phyloP scores from a whole-genome alignment of 2,113 vertebrate genomes.

The Tetraodon nigroviridis region DNA sequence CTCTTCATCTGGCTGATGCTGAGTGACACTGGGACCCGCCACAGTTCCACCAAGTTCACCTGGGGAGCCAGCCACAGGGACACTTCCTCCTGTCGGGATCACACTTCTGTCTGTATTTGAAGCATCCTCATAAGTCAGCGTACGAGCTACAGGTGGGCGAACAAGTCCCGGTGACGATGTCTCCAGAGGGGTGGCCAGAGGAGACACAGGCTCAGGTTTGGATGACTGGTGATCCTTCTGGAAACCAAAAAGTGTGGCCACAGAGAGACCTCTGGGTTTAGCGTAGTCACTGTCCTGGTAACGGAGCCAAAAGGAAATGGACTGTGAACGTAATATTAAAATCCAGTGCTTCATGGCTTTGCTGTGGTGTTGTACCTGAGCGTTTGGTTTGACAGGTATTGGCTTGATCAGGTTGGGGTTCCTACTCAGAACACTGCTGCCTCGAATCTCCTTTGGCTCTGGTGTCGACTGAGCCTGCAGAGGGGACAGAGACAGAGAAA shows the following conservation, averaged over 20 bases:
- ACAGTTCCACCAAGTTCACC: conserved; percentile 12
- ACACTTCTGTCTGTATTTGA: conserved; percentile 15
- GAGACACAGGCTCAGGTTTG: conserved; percentile 47
- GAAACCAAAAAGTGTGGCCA: conserved; percentile 83
- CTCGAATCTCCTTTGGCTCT: conserved; percentile 92
- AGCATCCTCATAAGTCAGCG: conserved; percentile 81
- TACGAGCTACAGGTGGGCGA: conserved; percentile 77
- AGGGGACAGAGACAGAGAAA: neutral
- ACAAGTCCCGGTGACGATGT: conserved; percentile 1
- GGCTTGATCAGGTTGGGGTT: conserved; percentile 95
- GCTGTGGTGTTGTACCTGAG: conserved; percentile 42
- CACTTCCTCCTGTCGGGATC: neutral
- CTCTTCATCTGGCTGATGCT: conserved; percentile 11
- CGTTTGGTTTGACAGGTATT: conserved; percentile 86
- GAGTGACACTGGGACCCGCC: neutral
- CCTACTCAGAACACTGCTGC: conserved; percentile 80
- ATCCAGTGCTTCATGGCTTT: neutral
- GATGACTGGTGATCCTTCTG: conserved; percentile 48
- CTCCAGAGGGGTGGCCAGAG: neutral
- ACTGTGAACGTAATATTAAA: neutral
- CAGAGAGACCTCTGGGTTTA: conserved; percentile 78
- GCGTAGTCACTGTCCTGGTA: conserved; percentile 71
- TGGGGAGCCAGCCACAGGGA: neutral
- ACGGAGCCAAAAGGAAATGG: neutral
- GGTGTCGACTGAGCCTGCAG: conserved; percentile 79